A percentile compares a stretch with the other conserved stretches of the same genome.
Conservation (phyloP, 2,888 invertebrate genomes). For the Aporophyla nigra region DNA sequence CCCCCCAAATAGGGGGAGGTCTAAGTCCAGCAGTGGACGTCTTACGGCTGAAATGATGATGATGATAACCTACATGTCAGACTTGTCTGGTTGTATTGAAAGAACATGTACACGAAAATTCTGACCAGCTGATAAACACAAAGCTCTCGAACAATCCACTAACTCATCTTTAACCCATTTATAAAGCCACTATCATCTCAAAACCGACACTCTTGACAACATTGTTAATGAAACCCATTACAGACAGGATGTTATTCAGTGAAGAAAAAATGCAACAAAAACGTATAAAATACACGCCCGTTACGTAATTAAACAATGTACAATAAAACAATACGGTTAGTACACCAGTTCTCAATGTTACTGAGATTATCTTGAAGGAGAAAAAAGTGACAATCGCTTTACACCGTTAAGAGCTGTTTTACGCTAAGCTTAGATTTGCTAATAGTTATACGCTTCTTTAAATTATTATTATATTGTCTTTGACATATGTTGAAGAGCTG, state of each 20-base stretch:
- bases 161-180: conserved; percentile 16
- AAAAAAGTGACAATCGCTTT: conserved; percentile 29
- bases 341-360: conserved; percentile 33
- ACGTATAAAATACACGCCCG: conserved; percentile 38
- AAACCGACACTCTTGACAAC: conserved; percentile 45
- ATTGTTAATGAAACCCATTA: conserved; percentile 57
- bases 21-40: too few species aligned
- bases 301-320: conserved; percentile 46
- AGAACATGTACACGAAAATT: neutral
- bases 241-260: conserved; percentile 57
- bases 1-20: too few species aligned
- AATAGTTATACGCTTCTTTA: neutral
- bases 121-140: neutral
- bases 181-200: conserved; percentile 20
- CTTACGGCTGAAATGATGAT: too few species aligned
- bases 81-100: neutral
- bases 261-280: conserved; percentile 61
- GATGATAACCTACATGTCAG: too few species aligned
- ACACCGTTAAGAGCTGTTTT: neutral
- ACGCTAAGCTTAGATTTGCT: neutral
- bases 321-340: conserved; percentile 40
- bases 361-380: conserved; percentile 5
- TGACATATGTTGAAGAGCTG: too few species aligned
- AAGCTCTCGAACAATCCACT: neutral
- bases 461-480: too few species aligned